Percentiles rank a stretch among this genome's conserved stretches.
phyloP scores from a whole-genome alignment of 1,140 invertebrate species.

The Drosophila ogumai region DNA sequence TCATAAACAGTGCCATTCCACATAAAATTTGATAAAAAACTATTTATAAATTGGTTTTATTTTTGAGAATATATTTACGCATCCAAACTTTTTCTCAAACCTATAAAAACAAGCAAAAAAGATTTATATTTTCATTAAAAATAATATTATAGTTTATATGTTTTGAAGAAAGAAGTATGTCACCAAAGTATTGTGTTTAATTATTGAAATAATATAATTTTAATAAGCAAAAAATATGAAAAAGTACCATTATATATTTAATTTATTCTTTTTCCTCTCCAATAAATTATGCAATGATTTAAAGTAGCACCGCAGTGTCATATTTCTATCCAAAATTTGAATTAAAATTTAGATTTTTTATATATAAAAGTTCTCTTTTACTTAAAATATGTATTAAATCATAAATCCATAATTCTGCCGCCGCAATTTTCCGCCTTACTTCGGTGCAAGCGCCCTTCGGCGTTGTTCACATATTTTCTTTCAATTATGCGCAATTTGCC shows the following conservation, averaged over 20 bases:
- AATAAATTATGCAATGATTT: not conserved
- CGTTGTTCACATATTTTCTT: slow-evolving; percentile 57
- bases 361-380: no score
- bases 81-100: not conserved
- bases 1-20: no score
- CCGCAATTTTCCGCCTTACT: not conserved
- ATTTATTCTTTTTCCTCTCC: not conserved
- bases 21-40: not conserved
- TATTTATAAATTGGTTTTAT: no score
- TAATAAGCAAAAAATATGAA: not conserved
- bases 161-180: not conserved
- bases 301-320: not conserved
- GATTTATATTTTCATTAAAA: not conserved
- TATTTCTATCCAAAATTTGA: not conserved
- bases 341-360: not conserved
- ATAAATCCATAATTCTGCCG: slow-evolving; percentile 1
- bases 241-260: not conserved
- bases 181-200: not conserved
- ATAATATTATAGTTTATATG: not conserved
- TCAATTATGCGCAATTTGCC: slow-evolving; percentile 77
- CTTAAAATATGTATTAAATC: not conserved
- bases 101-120: not conserved
- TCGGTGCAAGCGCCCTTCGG: not conserved
- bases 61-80: not conserved
- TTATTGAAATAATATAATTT: not conserved